phyloP scores from a whole-genome alignment of 2,888 invertebrate genomes.

The Apotomis capreana region DNA sequence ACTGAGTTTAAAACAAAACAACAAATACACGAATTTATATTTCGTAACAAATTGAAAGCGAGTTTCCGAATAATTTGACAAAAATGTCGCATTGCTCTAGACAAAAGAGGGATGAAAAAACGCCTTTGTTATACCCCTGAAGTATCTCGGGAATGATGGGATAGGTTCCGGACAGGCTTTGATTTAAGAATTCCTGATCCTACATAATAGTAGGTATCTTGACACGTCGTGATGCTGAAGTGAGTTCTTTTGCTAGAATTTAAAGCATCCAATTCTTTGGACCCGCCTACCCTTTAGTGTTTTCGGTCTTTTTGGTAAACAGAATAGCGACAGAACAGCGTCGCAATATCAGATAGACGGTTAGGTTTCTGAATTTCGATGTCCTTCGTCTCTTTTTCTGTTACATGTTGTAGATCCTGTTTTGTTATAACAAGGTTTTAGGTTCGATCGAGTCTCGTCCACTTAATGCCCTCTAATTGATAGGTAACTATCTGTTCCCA shows the following conservation, averaged over 20 bases:
- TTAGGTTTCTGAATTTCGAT: background rate
- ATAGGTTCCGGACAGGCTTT: constrained; percentile 39
- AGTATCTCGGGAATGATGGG: constrained; percentile 37
- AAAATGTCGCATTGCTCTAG: constrained; percentile 33
- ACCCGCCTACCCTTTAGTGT: background rate
- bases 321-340: too few species aligned
- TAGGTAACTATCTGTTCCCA: constrained; percentile 35
- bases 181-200: constrained; percentile 39
- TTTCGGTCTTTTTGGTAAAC: constrained; percentile 15
- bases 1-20: constrained; percentile 14
- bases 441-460: background rate
- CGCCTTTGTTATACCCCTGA: constrained; percentile 40
- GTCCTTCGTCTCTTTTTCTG: background rate
- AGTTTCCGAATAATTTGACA: constrained; percentile 40
- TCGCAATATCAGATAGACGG: background rate
- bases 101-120: constrained; percentile 39
- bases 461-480: constrained; percentile 26
- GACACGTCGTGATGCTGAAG: constrained; percentile 8
- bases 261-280: background rate
- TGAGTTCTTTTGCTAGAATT: constrained; percentile 13
- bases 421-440: background rate
- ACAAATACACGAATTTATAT: constrained; percentile 29
- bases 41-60: constrained; percentile 23
- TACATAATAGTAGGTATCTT: constrained; percentile 30
- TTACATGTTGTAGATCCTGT: background rate